Evolutionary conservation across 2,888 invertebrate genomes (phyloP).

Genomic region (Trisateles emortualis): DNA sequence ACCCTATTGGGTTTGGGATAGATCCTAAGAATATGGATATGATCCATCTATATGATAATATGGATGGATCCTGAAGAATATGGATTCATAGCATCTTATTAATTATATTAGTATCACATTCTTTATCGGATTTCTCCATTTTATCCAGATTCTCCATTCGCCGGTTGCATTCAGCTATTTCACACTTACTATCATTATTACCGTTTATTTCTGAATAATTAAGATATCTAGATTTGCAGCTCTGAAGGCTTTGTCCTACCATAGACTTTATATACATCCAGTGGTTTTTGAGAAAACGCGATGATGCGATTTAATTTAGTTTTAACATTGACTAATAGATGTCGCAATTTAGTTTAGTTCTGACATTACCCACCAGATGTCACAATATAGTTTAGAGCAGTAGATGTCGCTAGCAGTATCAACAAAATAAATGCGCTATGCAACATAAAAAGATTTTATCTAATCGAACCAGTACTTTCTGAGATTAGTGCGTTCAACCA

Average conservation of each 20-base stretch:
- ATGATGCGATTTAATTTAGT: too few relatives aligned
- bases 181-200: conserved; percentile 66
- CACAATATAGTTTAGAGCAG: too few relatives aligned
- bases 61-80: too few relatives aligned
- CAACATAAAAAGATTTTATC: too few relatives aligned
- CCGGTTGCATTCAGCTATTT: conserved; percentile 57
- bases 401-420: too few relatives aligned
- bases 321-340: too few relatives aligned
- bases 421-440: too few relatives aligned
- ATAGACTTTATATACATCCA: conserved; percentile 80
- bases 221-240: conserved; percentile 75
- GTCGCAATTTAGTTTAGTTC: too few relatives aligned
- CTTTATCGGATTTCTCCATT: conserved; percentile 25
- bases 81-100: conserved; percentile 39
- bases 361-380: too few relatives aligned
- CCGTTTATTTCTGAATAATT: conserved; percentile 74
- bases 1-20: too few relatives aligned
- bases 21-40: conserved; percentile 76
- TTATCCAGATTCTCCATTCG: conserved; percentile 38
- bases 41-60: conserved; percentile 65
- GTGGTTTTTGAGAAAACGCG: conserved; percentile 76
- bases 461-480: too few relatives aligned
- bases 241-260: conserved; percentile 78
- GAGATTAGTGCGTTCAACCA: too few relatives aligned
- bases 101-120: conserved; percentile 49